Conservation (phyloP, 2,888 invertebrate species). For the Eristalis tenax region DNA sequence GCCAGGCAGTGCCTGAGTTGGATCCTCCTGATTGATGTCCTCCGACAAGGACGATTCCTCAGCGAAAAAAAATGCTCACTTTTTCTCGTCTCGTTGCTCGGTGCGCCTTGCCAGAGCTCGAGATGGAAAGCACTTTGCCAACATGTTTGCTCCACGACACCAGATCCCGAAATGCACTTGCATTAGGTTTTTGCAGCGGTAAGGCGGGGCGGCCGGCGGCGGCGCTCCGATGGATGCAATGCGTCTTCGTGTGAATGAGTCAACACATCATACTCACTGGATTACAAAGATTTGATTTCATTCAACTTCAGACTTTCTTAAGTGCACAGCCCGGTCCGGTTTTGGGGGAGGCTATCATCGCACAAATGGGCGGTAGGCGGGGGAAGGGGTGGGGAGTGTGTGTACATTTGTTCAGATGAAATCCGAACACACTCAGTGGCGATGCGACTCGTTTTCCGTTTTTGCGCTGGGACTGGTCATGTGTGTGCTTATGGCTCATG, state of each 20-base stretch:
- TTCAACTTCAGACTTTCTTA: conserved; percentile 63
- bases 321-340: conserved; percentile 56
- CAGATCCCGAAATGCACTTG: conserved; percentile 57
- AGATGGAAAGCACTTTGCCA: conserved; percentile 67
- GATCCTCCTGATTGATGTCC: conserved; percentile 56
- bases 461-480: conserved; percentile 30
- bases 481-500: too few relatives aligned
- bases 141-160: conserved; percentile 65
- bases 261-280: conserved; percentile 70
- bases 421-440: conserved; percentile 51
- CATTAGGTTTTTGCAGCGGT: conserved; percentile 18
- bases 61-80: conserved; percentile 31
- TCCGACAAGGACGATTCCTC: conserved; percentile 59
- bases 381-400: neutral
- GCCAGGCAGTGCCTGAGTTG: neutral
- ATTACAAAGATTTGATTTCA: conserved; percentile 72
- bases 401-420: conserved; percentile 45
- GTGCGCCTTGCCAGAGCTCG: neutral
- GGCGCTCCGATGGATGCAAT: conserved; percentile 34
- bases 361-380: neutral
- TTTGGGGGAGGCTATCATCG: conserved; percentile 25
- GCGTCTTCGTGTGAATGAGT: conserved; percentile 69
- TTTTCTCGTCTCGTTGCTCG: conserved; percentile 18
- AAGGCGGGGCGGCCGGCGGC: neutral
- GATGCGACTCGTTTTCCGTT: conserved; percentile 24